These are phyloP conservation scores for Notocelia uddmanniana DNA, from an alignment of 2,888 invertebrate genomes.

Conservation along the genomic window DNA sequence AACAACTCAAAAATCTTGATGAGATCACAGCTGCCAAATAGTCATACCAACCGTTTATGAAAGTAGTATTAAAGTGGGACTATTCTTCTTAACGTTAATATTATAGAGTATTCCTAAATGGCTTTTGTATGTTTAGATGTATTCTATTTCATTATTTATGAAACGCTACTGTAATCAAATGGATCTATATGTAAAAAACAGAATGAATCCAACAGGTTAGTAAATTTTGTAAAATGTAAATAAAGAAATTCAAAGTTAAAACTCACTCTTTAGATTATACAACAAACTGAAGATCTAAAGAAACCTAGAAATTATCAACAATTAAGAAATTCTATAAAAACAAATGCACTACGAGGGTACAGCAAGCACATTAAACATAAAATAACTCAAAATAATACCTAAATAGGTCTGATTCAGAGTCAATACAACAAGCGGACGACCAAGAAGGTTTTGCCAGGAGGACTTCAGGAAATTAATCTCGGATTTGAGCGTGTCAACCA, in stretches of 20 bases:
- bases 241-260: no score
- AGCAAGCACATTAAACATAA: conserved; percentile 63
- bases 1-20: no score
- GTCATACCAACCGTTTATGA: no score
- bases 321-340: conserved; percentile 36
- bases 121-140: no score
- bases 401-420: conserved; percentile 94
- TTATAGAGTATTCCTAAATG: no score
- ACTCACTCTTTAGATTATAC: conserved; percentile 4
- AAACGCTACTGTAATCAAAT: no score
- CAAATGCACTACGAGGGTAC: conserved; percentile 45
- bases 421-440: conserved; percentile 97
- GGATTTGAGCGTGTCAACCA: conserved; percentile 98
- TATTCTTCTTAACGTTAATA: no score
- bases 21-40: no score
- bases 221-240: conserved; percentile 26
- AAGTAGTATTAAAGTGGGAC: no score
- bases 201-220: not conserved
- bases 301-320: conserved; percentile 41
- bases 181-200: no score
- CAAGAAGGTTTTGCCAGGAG: conserved; percentile 99
- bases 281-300: conserved; percentile 39
- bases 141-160: no score
- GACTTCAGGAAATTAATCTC: conserved; percentile 99
- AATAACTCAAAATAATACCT: conserved; percentile 87